Evolutionary conservation across 2,113 vertebrate species (phyloP), one percentile per base, ranked within the genome.

Genomic region (Pelvicachromis taeniatus): DNA sequence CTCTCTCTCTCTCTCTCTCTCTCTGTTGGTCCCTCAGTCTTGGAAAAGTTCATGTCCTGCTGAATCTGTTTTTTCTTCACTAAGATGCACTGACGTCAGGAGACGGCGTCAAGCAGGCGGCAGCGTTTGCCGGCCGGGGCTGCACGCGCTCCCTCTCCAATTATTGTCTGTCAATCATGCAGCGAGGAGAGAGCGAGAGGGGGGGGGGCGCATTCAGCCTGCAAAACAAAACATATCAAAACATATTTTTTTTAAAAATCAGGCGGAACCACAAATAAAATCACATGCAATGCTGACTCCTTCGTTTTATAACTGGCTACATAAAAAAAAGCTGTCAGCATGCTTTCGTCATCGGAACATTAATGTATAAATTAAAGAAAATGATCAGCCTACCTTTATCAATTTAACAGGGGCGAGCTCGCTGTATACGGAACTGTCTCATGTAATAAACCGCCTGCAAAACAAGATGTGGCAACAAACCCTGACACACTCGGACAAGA

Each of bases 101-200:
- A 82, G 90, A 94, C 96, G 97, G 97, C 97, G 97, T 98, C 97
- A 94, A 92, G 93, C 96, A 97, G 97, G 97, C 97, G 96, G 97
- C 96, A 94, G 94, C n/a, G 70, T 85, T 87, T 85, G 93, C 91
- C 91, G 95, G 93, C 90, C 86, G 81, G 90, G 88, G 92, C 90
- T 86, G 89, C 91, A 89, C 79, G 92, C 84, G 91, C 88, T 92
- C 91, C 95, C 95, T 94, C 94, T 91, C 83, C 95, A 96, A 96
- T 97, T 96, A 96, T 95, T 90, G 93, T 91, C 94, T 95, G 96
- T 94, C 96, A 96, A 92, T 96, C 96, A 94, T 85, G 83, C 21
- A 50, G 42, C 16, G 29, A 17, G 31, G 9, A 35, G 40, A 10
- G 83, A 42, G 79, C 5, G 78, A 33, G 77, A 29, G 79, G 56